Conservation (phyloP, 2,113 vertebrate genomes). For the Lota lota region DNA sequence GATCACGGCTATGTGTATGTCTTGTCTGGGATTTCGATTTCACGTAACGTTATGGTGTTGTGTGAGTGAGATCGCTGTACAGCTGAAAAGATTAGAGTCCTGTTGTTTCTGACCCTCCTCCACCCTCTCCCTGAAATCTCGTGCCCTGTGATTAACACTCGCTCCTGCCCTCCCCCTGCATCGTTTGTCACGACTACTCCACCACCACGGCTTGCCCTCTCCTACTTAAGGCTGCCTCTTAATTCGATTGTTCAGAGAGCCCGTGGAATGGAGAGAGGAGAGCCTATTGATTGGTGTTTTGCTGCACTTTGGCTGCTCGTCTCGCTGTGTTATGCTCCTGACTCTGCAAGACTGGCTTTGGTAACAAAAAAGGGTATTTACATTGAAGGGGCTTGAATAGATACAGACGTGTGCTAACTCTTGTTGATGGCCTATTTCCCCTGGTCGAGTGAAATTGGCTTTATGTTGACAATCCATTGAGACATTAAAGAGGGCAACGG, state of each 20-base stretch:
- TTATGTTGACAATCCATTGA: conserved; percentile 17
- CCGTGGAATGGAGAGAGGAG: conserved; percentile 3
- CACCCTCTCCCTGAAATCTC: neutral
- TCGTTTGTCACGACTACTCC: too few relatives aligned
- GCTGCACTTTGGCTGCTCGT: conserved; percentile 47
- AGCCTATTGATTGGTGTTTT: conserved; percentile 46
- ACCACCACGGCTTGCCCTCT: too few relatives aligned
- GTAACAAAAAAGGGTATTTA: conserved; percentile 27
- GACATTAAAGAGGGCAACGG: neutral
- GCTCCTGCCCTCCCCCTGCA: neutral
- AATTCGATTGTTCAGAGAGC: conserved; percentile 48
- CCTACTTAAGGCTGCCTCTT: conserved; percentile 19
- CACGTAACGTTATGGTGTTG: conserved; percentile 13
- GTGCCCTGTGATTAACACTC: conserved; percentile 32
- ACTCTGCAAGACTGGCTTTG: conserved; percentile 32
- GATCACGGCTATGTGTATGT: neutral
- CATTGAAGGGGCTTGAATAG: conserved; percentile 3
- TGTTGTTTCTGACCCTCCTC: conserved; percentile 15
- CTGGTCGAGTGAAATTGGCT: conserved; percentile 27
- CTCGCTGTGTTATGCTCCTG: conserved; percentile 36
- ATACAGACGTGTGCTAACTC: too few relatives aligned
- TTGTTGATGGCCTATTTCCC: too few relatives aligned
- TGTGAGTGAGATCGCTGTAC: conserved; percentile 24
- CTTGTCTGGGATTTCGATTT: neutral
- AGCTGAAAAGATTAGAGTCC: conserved; percentile 18